phyloP scores from a whole-genome alignment of 2,888 invertebrate genomes.

The Yponomeuta evonymella region DNA sequence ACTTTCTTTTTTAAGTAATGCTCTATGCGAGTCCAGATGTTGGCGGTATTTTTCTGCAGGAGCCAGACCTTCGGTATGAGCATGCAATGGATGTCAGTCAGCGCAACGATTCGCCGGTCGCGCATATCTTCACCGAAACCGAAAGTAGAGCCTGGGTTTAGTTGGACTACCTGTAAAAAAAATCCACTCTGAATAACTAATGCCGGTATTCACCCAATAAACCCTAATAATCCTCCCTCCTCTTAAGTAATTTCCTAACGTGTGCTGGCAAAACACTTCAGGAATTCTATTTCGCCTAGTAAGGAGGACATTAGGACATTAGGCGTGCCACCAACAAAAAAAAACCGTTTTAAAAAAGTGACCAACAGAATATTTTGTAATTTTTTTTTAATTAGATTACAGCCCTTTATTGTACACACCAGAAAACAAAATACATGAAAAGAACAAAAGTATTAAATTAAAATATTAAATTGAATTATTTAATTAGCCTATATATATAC shows the following conservation, averaged over 20 bases:
- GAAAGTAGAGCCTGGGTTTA: slow-evolving; percentile 78
- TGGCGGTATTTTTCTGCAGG: slow-evolving; percentile 78
- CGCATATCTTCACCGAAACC: slow-evolving; percentile 82
- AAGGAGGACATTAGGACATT: neutral
- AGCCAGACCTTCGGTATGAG: slow-evolving; percentile 83
- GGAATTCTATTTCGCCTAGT: no score
- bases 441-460: no score
- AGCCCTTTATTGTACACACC: no score
- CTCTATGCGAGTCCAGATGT: slow-evolving; percentile 78
- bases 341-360: no score
- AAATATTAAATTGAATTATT: no score
- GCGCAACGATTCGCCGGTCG: slow-evolving; percentile 80
- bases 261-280: neutral
- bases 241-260: neutral
- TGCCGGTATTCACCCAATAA: no score
- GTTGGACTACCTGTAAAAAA: slow-evolving; percentile 72
- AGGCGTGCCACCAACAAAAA: neutral
- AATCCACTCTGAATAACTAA: slow-evolving; percentile 8
- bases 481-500: no score
- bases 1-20: slow-evolving; percentile 14
- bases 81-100: slow-evolving; percentile 79
- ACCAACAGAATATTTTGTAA: neutral
- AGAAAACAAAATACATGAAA: no score
- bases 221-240: neutral
- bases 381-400: no score